A percentile compares a stretch with the other conserved stretches of the same genome.
These are phyloP conservation scores for Acronicta psi DNA, from an alignment of 2,888 invertebrate genomes.

Conservation along the genomic window DNA sequence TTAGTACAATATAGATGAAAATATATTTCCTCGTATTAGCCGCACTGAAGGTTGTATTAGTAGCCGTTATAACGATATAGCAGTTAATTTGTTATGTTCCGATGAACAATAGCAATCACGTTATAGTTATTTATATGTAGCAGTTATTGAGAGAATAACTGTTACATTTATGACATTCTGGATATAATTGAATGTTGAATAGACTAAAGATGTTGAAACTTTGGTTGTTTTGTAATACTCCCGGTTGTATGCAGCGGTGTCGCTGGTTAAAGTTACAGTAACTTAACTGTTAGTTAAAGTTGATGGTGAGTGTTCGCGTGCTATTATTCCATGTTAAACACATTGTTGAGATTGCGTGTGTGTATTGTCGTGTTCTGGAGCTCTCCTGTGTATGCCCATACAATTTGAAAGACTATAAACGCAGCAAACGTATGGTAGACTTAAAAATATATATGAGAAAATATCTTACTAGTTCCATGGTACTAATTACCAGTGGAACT, in stretches of 20 bases:
- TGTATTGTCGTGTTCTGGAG: constrained; percentile 52
- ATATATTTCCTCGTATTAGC: constrained; percentile 34
- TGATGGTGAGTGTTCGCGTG: constrained; percentile 43
- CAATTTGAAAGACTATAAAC: constrained; percentile 8
- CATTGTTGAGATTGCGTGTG: constrained; percentile 45
- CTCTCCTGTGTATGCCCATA: constrained; percentile 59
- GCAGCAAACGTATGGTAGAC: constrained; percentile 7
- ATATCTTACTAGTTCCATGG: too few species aligned
- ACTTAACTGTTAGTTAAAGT: constrained; percentile 43
- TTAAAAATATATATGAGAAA: too few species aligned
- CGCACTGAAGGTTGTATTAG: constrained; percentile 34
- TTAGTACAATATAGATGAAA: constrained; percentile 38
- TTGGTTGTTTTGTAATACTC: constrained; percentile 46
- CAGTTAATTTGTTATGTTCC: constrained; percentile 16
- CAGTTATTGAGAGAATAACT: constrained; percentile 9
- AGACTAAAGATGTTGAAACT: constrained; percentile 34
- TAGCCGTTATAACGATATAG: constrained; percentile 13
- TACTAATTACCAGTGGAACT: too few species aligned
- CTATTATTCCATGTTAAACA: constrained; percentile 63
- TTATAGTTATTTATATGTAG: constrained; percentile 19
- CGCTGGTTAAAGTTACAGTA: too few species aligned
- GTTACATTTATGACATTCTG: constrained; percentile 17
- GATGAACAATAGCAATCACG: constrained; percentile 8
- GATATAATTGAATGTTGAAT: constrained; percentile 21
- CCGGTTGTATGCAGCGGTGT: constrained; percentile 46